Conservation (phyloP, 2,888 invertebrate species). For the Pristionchus arcanus region DNA sequence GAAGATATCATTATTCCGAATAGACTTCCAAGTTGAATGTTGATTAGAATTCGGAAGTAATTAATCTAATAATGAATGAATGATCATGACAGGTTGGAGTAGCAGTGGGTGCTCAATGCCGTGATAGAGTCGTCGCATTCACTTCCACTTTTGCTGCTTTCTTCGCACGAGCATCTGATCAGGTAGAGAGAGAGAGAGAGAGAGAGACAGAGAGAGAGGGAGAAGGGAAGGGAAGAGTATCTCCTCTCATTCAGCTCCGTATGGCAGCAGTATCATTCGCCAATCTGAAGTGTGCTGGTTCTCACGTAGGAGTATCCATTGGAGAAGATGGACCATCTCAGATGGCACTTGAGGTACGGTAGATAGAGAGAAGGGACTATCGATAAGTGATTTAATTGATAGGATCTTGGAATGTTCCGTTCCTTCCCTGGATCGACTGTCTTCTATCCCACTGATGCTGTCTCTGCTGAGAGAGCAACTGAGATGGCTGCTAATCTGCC, state of each 20-base stretch:
- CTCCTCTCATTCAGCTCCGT: constrained; percentile 87
- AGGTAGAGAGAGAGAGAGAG: constrained; percentile 86
- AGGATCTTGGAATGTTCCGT: constrained; percentile 94
- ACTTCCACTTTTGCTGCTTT: constrained; percentile 97
- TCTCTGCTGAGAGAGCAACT: constrained; percentile 91
- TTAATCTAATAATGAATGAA: background rate
- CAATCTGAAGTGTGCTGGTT: constrained; percentile 92
- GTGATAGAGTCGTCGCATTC: constrained; percentile 94
- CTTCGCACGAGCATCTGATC: constrained; percentile 94
- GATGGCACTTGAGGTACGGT: constrained; percentile 96
- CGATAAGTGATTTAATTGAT: background rate
- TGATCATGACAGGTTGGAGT: constrained; percentile 84
- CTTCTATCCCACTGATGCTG: constrained; percentile 91
- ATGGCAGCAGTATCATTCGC: constrained; percentile 99
- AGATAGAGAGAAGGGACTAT: background rate
- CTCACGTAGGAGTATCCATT: constrained; percentile 98
- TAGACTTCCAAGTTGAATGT: no score
- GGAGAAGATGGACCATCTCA: constrained; percentile 89
- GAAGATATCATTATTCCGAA: background rate
- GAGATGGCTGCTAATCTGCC: constrained; percentile 88
- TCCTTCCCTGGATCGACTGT: constrained; percentile 87
- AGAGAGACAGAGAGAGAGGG: constrained; percentile 64
- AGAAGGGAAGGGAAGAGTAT: background rate
- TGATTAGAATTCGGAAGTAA: no score
- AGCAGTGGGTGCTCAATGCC: constrained; percentile 94